Base-by-base conservation (phyloP, 2,797 vertebrate species). In the Ctenochaetus hawaiiensis region DNA sequence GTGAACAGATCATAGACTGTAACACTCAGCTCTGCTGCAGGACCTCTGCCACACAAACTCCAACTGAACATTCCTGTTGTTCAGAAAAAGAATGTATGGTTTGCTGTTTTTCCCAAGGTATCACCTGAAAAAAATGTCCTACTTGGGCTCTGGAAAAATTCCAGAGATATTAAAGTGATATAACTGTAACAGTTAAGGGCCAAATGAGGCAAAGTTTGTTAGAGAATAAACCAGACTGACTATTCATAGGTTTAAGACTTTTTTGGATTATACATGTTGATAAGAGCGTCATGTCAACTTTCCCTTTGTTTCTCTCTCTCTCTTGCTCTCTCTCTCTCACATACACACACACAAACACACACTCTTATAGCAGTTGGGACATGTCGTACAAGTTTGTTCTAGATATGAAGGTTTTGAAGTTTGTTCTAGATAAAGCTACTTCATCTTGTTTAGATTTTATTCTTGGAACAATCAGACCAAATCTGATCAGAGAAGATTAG, bases 341-440 rank as follows among this genome's bases (percentile, higher is more conserved):
- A 37, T 23, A 47, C 60, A 44, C 43, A 39, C 17, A 54, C 52
- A 23, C 20, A 17, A 23, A 8, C 37, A 18, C 53, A 13, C 8
- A 23, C 2, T 23, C 26, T 57, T 37, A 51, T 53, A 68, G 9
- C 9, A 3, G 8, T 44, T 20, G 0, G n/a, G 51, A 34, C 11
- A 23, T 65, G 26, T 6, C 3, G 30, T 47, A 47, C 26, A 71
- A 34, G 30, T 34, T 34, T 34, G 30, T 34, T 34, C 30, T 34
- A 34, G 30, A 34, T 34, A 34, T 34, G 30, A 34, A 34, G 30
- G 5, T 34, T 34, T 34, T 34, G 30, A 34, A 34, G 68, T 73
- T 68, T 66, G 72, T 67, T 80, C 18, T 39, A 56, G 61, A 66
- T 66, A 47, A 67, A 69, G 30, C 43, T 26, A 75, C 16, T 43